A percentile compares a stretch with the other conserved stretches of the same genome.
Conservation (phyloP, 2,797 vertebrate species). For the Harpagifer antarcticus region DNA sequence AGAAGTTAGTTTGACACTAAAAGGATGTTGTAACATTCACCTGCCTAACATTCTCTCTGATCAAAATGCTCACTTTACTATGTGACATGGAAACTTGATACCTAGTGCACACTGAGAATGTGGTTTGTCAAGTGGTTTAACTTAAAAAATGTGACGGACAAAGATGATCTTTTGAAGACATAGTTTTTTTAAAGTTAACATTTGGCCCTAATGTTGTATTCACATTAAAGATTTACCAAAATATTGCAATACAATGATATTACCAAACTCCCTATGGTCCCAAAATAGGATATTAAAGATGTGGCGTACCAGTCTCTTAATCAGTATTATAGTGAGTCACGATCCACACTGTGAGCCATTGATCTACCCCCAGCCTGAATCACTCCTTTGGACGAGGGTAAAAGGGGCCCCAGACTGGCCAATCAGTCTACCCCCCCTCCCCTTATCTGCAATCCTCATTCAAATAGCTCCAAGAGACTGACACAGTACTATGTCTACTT, state of each 20-base stretch:
- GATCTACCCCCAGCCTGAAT: slow-evolving; percentile 51
- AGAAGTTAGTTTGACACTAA: neutral
- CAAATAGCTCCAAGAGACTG: slow-evolving; percentile 50
- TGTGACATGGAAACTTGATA: neutral
- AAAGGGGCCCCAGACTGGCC: slow-evolving; percentile 43
- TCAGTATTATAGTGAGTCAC: slow-evolving; percentile 46
- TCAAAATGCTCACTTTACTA: neutral
- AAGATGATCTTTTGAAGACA: neutral
- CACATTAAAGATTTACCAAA: slow-evolving; percentile 7
- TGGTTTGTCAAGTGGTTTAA: too few relatives aligned
- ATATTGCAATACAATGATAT: slow-evolving; percentile 20
- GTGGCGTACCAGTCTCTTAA: slow-evolving; percentile 29
- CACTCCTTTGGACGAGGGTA: slow-evolving; percentile 50
- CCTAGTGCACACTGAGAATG: neutral
- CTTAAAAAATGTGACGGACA: neutral
- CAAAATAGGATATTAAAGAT: slow-evolving; percentile 28
- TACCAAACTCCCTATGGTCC: slow-evolving; percentile 2
- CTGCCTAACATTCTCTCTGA: neutral
- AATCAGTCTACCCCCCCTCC: slow-evolving; percentile 35
- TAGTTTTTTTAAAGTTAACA: neutral
- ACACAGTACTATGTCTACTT: slow-evolving; percentile 66
- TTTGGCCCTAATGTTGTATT: neutral
- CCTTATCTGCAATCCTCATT: slow-evolving; percentile 53
- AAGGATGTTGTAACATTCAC: neutral
- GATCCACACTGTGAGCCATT: slow-evolving; percentile 38